These are phyloP conservation scores for Champsocephalus esox DNA, from an alignment of 2,797 vertebrate genomes.

Conservation along the genomic window DNA sequence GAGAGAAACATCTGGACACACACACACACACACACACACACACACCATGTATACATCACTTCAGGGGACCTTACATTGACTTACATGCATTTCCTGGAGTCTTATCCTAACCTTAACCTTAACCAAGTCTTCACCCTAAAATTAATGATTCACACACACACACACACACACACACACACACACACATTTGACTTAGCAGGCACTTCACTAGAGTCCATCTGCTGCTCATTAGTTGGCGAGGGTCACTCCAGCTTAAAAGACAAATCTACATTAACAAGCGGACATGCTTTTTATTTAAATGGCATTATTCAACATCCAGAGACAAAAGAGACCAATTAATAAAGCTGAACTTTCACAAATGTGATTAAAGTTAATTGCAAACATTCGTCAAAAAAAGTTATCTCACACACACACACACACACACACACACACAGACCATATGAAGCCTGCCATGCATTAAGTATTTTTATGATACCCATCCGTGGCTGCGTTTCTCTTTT, in stretches of 20 bases:
- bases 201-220: no score
- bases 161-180: constrained; percentile 14
- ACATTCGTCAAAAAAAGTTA: no score
- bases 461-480: constrained; percentile 64
- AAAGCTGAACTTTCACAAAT: not conserved
- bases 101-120: no score
- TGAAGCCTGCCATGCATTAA: constrained; percentile 67
- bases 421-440: constrained; percentile 4
- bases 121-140: not conserved
- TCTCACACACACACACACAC: not conserved
- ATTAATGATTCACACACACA: not conserved
- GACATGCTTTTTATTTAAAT: no score
- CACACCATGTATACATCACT: not conserved
- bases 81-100: not conserved
- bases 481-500: constrained; percentile 63
- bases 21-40: not conserved
- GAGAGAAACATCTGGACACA: no score
- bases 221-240: no score
- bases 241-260: no score
- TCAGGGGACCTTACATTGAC: not conserved
- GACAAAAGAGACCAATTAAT: not conserved
- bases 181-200: no score
- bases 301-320: not conserved
- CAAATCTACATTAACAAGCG: no score
- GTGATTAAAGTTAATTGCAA: no score